Conservation (phyloP, 2,888 invertebrate species). For the Dasypolia templi region DNA sequence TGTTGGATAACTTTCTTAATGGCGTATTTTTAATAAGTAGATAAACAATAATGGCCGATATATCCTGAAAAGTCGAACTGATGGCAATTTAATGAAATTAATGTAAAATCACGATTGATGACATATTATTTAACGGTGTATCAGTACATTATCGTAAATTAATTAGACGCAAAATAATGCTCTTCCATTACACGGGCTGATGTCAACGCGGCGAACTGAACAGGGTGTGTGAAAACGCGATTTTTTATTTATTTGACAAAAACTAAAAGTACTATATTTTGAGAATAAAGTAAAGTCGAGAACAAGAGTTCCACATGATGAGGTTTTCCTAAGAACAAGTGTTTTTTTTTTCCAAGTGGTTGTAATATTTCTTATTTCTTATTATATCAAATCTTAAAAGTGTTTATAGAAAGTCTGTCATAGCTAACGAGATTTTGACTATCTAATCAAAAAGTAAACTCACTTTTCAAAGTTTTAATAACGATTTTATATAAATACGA, state of each 20-base stretch:
- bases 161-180: constrained; percentile 83
- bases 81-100: constrained; percentile 50
- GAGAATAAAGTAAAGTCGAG: neutral
- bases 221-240: constrained; percentile 62
- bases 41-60: no score
- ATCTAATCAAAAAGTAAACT: neutral
- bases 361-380: no score
- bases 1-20: no score
- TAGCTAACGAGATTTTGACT: no score
- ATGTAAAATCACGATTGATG: constrained; percentile 61
- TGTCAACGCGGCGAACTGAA: constrained; percentile 70
- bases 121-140: constrained; percentile 73
- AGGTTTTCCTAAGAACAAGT: neutral
- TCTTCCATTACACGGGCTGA: constrained; percentile 73
- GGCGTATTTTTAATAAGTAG: no score
- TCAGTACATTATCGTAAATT: constrained; percentile 84
- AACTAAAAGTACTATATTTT: neutral
- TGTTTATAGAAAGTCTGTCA: neutral
- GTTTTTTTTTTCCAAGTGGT: no score
- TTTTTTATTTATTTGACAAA: neutral
- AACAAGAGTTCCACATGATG: neutral
- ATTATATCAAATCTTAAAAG: neutral
- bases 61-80: constrained; percentile 40
- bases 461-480: neutral
- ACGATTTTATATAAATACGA: no score